Evolutionary conservation across 1,140 invertebrate species (phyloP).

Genomic region (Muscidifurax raptorellus): DNA sequence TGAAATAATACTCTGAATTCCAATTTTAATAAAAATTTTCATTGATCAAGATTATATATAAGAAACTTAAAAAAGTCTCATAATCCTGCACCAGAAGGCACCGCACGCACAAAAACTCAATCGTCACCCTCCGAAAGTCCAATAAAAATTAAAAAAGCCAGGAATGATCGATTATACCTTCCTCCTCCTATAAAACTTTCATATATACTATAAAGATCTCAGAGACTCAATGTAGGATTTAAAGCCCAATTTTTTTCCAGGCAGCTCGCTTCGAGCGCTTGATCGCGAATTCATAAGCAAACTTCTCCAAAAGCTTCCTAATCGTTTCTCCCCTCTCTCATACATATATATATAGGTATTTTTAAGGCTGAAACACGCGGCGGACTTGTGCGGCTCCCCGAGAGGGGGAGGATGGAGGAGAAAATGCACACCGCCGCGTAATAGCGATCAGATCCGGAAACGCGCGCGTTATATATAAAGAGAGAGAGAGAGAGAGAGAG

Average conservation of each 20-base stretch:
- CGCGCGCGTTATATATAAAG: conserved; percentile 68
- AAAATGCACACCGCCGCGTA: not conserved
- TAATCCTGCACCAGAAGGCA: no score
- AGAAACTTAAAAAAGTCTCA: no score
- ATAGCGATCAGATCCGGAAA: conserved; percentile 70
- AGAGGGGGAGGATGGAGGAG: not conserved
- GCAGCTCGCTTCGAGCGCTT: not conserved
- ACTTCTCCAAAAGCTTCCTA: conserved; percentile 30
- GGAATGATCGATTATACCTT: no score
- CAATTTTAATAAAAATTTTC: no score
- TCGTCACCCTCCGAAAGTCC: not conserved
- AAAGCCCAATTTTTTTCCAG: conserved; percentile 30
- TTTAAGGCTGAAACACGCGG: conserved; percentile 15
- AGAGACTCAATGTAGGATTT: not conserved
- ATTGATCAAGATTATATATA: no score
- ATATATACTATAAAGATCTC: not conserved
- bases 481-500: no score
- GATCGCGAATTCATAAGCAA: conserved; percentile 49
- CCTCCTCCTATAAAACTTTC: no score
- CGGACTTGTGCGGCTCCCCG: conserved; percentile 29
- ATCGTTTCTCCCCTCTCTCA: conserved; percentile 25
- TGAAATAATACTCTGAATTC: no score
- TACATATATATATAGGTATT: not conserved
- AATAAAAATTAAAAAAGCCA: not conserved
- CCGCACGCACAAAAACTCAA: no score